Conservation (phyloP, 2,888 invertebrate species). For the Trachelus troglodyta region DNA sequence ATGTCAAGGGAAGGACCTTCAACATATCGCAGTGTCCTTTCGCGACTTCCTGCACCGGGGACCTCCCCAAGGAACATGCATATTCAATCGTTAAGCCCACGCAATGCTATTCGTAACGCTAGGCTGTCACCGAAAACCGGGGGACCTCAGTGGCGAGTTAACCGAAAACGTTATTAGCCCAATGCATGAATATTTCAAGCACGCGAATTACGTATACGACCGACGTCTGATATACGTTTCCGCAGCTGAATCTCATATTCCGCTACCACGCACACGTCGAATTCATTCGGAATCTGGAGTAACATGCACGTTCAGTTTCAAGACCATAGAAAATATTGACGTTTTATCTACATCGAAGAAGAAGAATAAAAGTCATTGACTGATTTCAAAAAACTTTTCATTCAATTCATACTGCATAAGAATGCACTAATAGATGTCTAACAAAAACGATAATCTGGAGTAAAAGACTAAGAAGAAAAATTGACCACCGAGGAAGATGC, state of each 20-base stretch:
- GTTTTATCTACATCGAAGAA: no score
- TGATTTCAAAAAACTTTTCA: not conserved
- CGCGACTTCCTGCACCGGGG: slow-evolving; percentile 13
- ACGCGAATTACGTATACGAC: not conserved
- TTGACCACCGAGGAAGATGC: not conserved
- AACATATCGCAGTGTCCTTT: slow-evolving; percentile 4
- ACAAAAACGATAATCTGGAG: not conserved
- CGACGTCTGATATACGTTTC: not conserved
- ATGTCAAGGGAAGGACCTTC: not conserved
- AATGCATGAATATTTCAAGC: slow-evolving; percentile 1
- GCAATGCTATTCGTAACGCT: not conserved
- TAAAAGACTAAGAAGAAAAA: not conserved
- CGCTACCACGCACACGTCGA: not conserved
- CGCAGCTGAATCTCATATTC: not conserved
- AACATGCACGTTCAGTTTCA: not conserved
- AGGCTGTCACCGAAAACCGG: not conserved
- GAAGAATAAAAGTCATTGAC: no score
- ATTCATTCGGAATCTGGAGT: not conserved
- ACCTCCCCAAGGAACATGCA: slow-evolving; percentile 12
- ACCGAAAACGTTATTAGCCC: slow-evolving; percentile 7
- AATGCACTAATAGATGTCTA: not conserved
- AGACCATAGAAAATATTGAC: no score
- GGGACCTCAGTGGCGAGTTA: not conserved
- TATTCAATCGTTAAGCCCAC: slow-evolving; percentile 14
- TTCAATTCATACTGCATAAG: not conserved